Conservation (phyloP, 2,797 vertebrate genomes). For the Gymnoscopelus braueri region DNA sequence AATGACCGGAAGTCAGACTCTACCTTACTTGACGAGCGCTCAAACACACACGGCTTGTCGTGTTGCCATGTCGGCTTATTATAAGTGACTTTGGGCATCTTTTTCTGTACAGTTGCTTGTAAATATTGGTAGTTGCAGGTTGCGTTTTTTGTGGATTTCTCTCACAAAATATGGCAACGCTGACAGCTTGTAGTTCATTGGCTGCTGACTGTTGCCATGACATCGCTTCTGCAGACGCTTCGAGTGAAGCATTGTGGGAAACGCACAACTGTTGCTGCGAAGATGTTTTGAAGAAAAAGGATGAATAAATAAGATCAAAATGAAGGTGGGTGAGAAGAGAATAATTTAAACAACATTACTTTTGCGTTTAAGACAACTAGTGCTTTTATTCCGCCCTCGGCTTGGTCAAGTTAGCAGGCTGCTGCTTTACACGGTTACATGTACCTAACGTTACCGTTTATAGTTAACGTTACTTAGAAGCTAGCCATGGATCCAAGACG, state of each 20-base stretch:
- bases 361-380: neutral
- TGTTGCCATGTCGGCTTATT: too few species aligned
- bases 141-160: too few species aligned
- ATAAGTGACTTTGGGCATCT: too few species aligned
- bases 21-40: too few species aligned
- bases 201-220: slow-evolving; percentile 69
- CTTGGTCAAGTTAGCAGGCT: neutral
- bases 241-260: slow-evolving; percentile 69
- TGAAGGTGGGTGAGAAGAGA: too few species aligned
- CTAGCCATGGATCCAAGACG: too few species aligned
- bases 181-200: slow-evolving; percentile 36
- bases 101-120: too few species aligned
- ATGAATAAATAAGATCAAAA: neutral
- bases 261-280: slow-evolving; percentile 5
- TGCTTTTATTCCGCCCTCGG: neutral
- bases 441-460: neutral
- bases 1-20: too few species aligned
- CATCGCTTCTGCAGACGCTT: slow-evolving; percentile 73
- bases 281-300: slow-evolving; percentile 29
- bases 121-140: too few species aligned
- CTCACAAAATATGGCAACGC: too few species aligned
- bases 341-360: neutral
- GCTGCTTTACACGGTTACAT: slow-evolving; percentile 20
- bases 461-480: neutral
- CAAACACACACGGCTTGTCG: too few species aligned